Evolutionary conservation across 2,113 vertebrate species (phyloP).

Genomic region (Peucedramus taeniatus): DNA sequence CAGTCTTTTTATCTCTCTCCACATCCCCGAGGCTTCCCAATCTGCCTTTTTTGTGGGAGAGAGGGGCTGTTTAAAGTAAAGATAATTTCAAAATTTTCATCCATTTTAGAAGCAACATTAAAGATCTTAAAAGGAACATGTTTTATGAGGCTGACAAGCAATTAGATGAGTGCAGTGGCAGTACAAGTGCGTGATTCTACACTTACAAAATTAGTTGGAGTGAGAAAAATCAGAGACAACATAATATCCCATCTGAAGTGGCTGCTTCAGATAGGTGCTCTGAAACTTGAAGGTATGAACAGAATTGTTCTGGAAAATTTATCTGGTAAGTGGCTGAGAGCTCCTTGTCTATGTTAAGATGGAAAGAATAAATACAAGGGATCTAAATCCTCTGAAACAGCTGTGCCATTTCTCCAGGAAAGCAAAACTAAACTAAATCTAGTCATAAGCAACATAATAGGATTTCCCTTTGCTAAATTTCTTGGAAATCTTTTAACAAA

Average conservation of each 20-base stretch:
- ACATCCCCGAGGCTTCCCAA: not conserved
- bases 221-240: not conserved
- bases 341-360: not conserved
- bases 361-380: not conserved
- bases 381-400: not conserved
- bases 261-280: not conserved
- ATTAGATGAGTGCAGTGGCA: not conserved
- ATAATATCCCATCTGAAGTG: not conserved
- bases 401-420: not conserved
- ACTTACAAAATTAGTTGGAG: not conserved
- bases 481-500: not conserved
- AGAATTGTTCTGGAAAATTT: not conserved
- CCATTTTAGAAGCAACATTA: constrained; percentile 42
- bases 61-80: constrained; percentile 25
- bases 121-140: constrained; percentile 34
- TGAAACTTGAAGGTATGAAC: not conserved
- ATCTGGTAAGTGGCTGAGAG: not conserved
- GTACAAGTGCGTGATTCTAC: not conserved
- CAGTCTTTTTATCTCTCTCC: not conserved
- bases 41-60: not conserved
- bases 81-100: constrained; percentile 27
- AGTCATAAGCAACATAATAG: not conserved
- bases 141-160: not conserved
- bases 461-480: not conserved
- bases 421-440: not conserved